Evolutionary conservation across 2,797 vertebrate genomes (phyloP), one percentile per base, ranked within the genome.

Genomic region (Periophthalmus magnuspinnatus): DNA sequence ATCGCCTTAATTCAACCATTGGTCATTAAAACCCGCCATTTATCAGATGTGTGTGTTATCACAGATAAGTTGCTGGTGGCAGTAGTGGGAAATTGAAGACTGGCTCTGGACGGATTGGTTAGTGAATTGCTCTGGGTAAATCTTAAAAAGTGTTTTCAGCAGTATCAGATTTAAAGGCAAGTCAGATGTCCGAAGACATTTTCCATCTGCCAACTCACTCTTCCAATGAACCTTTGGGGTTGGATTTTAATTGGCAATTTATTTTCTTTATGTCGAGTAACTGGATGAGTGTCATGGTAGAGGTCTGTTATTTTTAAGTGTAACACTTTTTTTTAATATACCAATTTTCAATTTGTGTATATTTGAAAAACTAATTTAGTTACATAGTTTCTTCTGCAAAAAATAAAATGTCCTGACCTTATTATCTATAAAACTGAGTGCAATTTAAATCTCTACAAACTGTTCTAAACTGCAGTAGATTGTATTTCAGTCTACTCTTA

Each of bases 11-110:
- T 83, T 86, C 78, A 84, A 68, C 78, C 28, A 60, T 70, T 74
- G 47, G 60, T 84, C 55, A 75, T 86, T 84, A 76, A 88, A 87
- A 85, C 88, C 70, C 67, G 67, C 88, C 83, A 84, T 89, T 92
- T 88, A 88, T 91, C 85, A 87, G 78, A 85, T 84, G 75, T 79
- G 65, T 70, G 73, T 79, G 79, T 87, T 89, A 89, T 84, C 89
- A 78, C 76, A 84, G 86, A 89, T 78, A 81, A 80, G 77, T 83
- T 83, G 81, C 84, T 78, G 67, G 70, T 74, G 81, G 84, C 85
- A 75, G 71, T 78, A 74, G 73, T 79, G 72, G 80, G 70, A 85
- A 86, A 88, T 84, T 79, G 81, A 86, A 82, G 74, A 72, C 76
- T 72, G n/a, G 3, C 32, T 75, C 70, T 69, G 72, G 71, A 86